A percentile compares a stretch with the other conserved stretches of the same genome.
Conservation (phyloP, 2,888 invertebrate genomes). For the Troides aeacus region DNA sequence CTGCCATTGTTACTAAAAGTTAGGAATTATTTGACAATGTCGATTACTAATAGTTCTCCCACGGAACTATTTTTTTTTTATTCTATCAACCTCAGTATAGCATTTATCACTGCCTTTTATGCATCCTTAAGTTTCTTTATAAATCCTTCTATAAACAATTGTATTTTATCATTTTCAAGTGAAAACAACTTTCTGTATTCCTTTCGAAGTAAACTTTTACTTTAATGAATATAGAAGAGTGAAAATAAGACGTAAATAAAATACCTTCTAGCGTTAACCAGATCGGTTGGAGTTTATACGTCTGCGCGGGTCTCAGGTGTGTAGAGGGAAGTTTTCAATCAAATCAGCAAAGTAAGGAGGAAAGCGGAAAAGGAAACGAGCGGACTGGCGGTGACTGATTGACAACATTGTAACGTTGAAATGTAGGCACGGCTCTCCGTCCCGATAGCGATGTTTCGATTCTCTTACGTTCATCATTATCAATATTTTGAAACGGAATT, state of each 20-base stretch:
- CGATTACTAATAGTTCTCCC: too few species aligned
- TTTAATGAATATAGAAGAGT: conserved; percentile 9
- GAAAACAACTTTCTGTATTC: background rate
- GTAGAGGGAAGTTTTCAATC: conserved; percentile 72
- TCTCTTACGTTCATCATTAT: conserved; percentile 52
- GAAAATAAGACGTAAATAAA: conserved; percentile 27
- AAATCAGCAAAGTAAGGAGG: conserved; percentile 63
- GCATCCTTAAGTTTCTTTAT: too few species aligned
- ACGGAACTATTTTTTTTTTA: too few species aligned
- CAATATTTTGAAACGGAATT: conserved; percentile 24
- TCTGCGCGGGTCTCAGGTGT: conserved; percentile 61
- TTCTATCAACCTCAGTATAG: too few species aligned
- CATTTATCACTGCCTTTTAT: too few species aligned
- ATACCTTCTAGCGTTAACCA: conserved; percentile 31
- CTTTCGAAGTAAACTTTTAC: background rate
- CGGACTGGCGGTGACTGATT: conserved; percentile 67
- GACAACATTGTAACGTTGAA: conserved; percentile 66
- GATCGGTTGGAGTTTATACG: conserved; percentile 31
- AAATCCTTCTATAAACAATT: too few species aligned
- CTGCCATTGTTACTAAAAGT: too few species aligned
- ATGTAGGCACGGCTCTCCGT: conserved; percentile 52
- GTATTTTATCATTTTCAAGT: background rate
- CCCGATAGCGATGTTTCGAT: conserved; percentile 46
- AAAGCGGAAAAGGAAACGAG: conserved; percentile 57
- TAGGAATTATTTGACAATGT: too few species aligned